Evolutionary conservation across 1,140 invertebrate genomes (phyloP).

Genomic region (Condylostylus longicornis): DNA sequence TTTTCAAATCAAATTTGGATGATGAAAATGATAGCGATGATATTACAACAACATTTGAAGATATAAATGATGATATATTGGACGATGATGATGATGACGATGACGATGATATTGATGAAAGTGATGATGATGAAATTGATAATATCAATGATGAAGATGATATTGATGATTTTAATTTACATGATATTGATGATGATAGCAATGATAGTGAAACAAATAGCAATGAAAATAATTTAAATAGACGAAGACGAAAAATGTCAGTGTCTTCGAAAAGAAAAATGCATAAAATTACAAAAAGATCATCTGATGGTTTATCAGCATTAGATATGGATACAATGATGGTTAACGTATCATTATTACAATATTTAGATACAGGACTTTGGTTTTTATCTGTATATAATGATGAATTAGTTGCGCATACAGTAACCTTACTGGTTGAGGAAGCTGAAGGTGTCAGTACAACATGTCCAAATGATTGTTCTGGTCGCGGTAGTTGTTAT

Average conservation of each 20-base stretch:
- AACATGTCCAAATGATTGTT: conserved; percentile 87
- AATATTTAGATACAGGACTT: conserved; percentile 79
- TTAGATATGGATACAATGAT: conserved; percentile 48
- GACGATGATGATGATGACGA: conserved; percentile 10
- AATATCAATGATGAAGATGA: conserved; percentile 14
- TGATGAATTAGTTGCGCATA: conserved; percentile 73
- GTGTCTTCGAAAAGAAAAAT: too few species aligned
- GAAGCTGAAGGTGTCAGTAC: conserved; percentile 75
- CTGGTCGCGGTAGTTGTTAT: conserved; percentile 85
- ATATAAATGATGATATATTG: too few species aligned
- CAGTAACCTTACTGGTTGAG: conserved; percentile 61
- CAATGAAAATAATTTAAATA: too few species aligned
- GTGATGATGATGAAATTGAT: conserved; percentile 5
- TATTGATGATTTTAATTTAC: conserved; percentile 12
- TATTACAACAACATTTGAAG: too few species aligned
- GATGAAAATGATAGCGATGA: too few species aligned
- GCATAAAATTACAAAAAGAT: conserved; percentile 42
- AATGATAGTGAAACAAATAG: too few species aligned
- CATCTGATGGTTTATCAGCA: conserved; percentile 30
- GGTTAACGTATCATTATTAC: conserved; percentile 68
- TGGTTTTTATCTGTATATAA: conserved; percentile 96
- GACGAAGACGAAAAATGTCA: too few species aligned
- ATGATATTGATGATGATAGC: too few species aligned
- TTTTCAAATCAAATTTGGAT: too few species aligned
- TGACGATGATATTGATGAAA: conserved; percentile 5